Conservation (phyloP, 1,140 invertebrate species). For the Apocrypta bakeri region DNA sequence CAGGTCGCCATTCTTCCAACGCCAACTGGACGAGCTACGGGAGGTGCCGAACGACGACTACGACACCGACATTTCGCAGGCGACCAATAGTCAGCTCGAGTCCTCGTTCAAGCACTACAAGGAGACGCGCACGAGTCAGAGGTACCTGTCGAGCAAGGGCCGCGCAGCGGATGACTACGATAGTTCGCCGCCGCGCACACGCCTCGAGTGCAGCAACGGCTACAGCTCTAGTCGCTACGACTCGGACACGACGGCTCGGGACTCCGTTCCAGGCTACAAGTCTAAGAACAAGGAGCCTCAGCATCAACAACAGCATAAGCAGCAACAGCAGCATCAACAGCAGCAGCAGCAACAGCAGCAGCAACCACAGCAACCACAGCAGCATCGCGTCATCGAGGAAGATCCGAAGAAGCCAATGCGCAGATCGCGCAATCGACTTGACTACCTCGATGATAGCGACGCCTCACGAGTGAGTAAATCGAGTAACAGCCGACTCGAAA, state of each 20-base stretch:
- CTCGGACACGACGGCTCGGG: constrained; percentile 68
- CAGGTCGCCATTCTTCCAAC: no score
- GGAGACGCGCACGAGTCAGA: constrained; percentile 66
- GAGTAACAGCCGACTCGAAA: constrained; percentile 56
- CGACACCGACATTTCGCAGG: constrained; percentile 70
- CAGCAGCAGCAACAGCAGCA: background rate
- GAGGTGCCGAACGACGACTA: constrained; percentile 69
- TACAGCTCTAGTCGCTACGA: constrained; percentile 69
- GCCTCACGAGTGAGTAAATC: constrained; percentile 57
- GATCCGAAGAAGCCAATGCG: constrained; percentile 66
- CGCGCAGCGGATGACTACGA: constrained; percentile 70
- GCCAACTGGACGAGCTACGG: constrained; percentile 63
- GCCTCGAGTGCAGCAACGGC: constrained; percentile 58
- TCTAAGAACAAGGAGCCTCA: no score
- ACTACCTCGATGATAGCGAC: constrained; percentile 66
- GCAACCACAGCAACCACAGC: background rate
- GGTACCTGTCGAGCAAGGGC: constrained; percentile 57
- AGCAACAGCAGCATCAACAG: no score
- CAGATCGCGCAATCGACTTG: constrained; percentile 65
- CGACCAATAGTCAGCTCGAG: constrained; percentile 68
- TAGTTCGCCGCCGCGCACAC: constrained; percentile 65
- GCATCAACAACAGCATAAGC: no score
- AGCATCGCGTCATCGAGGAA: constrained; percentile 56
- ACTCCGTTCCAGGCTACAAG: constrained; percentile 62
- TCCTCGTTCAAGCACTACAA: constrained; percentile 65